Percentiles rank a stretch among this genome's conserved stretches.
Evolutionary conservation across 2,113 vertebrate genomes (phyloP).

Genomic region (Ammospiza caudacuta): DNA sequence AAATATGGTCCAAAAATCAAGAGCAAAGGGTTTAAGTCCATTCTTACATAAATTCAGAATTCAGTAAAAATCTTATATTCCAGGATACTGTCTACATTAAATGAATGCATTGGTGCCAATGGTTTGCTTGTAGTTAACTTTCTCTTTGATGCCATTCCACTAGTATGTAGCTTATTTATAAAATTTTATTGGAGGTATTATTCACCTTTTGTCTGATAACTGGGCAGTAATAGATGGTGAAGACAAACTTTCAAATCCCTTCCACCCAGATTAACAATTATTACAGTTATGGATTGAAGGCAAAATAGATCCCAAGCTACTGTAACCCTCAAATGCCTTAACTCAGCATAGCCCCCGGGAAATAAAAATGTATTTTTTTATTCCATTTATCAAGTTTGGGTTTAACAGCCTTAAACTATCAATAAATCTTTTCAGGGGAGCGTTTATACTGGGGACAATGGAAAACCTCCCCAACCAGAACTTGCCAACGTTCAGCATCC

Average conservation of each 20-base stretch:
- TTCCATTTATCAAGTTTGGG: background rate
- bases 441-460: background rate
- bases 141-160: background rate
- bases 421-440: background rate
- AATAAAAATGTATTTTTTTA: background rate
- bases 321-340: background rate
- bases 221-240: background rate
- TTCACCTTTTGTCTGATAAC: background rate
- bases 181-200: background rate
- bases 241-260: background rate
- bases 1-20: background rate
- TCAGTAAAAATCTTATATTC: background rate
- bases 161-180: background rate
- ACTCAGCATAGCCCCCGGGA: background rate
- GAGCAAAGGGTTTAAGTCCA: background rate
- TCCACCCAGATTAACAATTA: background rate
- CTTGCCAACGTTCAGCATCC: background rate
- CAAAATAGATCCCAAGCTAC: background rate
- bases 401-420: background rate
- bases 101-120: background rate
- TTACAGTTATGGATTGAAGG: background rate
- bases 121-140: background rate
- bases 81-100: background rate
- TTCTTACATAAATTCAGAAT: background rate
- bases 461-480: background rate